These are phyloP conservation scores for Chaetodon trifascialis DNA, from an alignment of 2,113 vertebrate genomes.

Conservation along the genomic window DNA sequence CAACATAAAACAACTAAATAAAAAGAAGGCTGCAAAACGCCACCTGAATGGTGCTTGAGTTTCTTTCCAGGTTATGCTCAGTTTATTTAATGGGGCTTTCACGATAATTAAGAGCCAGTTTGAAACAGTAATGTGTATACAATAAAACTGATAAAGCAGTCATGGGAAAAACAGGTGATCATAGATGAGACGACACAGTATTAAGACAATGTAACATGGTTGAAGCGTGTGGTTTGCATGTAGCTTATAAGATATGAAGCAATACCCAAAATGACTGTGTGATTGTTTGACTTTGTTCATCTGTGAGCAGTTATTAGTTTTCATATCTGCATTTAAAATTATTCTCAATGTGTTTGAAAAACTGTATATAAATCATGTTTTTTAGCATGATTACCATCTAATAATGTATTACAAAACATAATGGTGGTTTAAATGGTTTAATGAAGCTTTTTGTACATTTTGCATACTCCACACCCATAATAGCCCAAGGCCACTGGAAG, in stretches of 20 bases:
- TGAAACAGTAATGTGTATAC: not conserved
- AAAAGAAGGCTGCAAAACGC: not conserved
- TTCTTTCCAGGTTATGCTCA: not conserved
- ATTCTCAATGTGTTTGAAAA: not conserved
- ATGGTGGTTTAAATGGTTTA: not conserved
- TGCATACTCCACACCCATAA: not conserved
- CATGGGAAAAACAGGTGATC: not conserved
- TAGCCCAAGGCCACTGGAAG: not conserved
- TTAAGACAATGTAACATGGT: no score
- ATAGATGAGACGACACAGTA: not conserved
- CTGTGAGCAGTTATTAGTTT: not conserved
- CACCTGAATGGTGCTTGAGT: not conserved
- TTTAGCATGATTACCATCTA: constrained; percentile 7
- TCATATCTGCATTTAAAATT: not conserved
- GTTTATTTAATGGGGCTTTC: not conserved
- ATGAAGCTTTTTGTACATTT: not conserved
- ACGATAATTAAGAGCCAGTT: not conserved
- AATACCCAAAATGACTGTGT: not conserved
- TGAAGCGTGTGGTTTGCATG: not conserved
- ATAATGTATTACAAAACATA: not conserved
- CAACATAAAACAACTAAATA: not conserved
- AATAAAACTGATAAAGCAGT: not conserved
- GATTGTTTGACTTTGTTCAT: not conserved
- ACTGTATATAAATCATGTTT: not conserved
- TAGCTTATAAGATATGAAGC: not conserved